phyloP scores from a whole-genome alignment of 2,113 vertebrate species.

The Nothobranchius furzeri region DNA sequence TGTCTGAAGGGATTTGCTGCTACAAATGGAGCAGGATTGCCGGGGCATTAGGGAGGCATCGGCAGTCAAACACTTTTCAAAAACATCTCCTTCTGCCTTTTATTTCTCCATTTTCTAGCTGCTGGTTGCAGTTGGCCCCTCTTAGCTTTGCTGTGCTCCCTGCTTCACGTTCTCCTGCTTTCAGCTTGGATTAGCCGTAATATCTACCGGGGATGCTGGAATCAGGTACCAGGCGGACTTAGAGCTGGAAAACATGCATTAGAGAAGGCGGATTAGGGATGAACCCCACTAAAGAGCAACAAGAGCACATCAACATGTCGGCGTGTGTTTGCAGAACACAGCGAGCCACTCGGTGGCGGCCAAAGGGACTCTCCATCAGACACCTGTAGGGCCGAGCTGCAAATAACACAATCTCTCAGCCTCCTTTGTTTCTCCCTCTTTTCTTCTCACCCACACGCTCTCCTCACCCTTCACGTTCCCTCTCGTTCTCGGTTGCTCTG shows the following conservation, averaged over 20 bases:
- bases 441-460: slow-evolving; percentile 23
- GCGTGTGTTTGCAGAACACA: slow-evolving; percentile 6
- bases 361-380: background rate
- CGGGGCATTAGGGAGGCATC: slow-evolving; percentile 50
- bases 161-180: background rate
- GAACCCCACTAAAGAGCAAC: slow-evolving; percentile 40
- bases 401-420: slow-evolving; percentile 2
- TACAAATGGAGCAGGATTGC: slow-evolving; percentile 44
- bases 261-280: slow-evolving; percentile 26
- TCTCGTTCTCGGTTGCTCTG: slow-evolving; percentile 6
- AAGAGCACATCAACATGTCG: slow-evolving; percentile 1
- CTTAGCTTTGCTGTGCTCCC: slow-evolving; percentile 27
- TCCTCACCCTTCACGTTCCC: slow-evolving; percentile 7
- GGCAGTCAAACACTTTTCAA: slow-evolving; percentile 27
- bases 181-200: slow-evolving; percentile 43
- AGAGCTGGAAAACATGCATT: slow-evolving; percentile 55
- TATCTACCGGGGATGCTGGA: slow-evolving; percentile 30
- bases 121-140: slow-evolving; percentile 8
- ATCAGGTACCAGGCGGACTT: slow-evolving; percentile 33
- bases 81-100: slow-evolving; percentile 4
- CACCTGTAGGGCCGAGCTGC: slow-evolving; percentile 13
- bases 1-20: slow-evolving; percentile 13
- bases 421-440: too few species aligned
- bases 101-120: slow-evolving; percentile 12
- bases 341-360: background rate